Evolutionary conservation across 2,797 vertebrate genomes (phyloP), one percentile per base, ranked within the genome.

Genomic region (Lacerta viridis): DNA sequence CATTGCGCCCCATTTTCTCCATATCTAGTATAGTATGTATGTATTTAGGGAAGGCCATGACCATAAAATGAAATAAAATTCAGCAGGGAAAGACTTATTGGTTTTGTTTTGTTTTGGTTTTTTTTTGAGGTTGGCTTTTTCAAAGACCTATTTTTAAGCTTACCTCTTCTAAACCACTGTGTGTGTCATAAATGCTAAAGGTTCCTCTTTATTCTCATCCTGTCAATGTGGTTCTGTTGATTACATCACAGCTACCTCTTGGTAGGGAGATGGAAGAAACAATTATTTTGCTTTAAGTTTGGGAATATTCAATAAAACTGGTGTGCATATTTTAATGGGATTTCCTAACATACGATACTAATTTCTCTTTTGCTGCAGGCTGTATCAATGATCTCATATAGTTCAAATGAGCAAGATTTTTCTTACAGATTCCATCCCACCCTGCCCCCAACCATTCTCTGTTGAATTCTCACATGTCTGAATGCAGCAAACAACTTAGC

Each of bases 21-120:
- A 36, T 71, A 46, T 18, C 39, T 23, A 36, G 5, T 50, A 36
- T 66, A 74, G 68, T 74, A 39, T 72, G 55, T 27, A 27, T 82
- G 55, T 55, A 20, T 18, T 85, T 59, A 91, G 29, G 76, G 89
- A 91, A 81, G 27, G 59, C 36, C 82, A 61, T 85, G 64, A 68
- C 68, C 0, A 1, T 81, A 85, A 78, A 46, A 88, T 20, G 29
- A 81, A 87, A 83, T 66, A 79, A 77, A 93, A 87, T 27, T 10
- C 27, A 80, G 68, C 59, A 41, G 71, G 43, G 84, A 43, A 88
- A 87, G 50, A 86, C 15, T 74, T 33, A 33, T 33, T 33, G 33
- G 33, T 33, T 39, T 36, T 33, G 33, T 33, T 33, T 33, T 33
- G 33, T 33, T 33, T 90, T 84, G 6, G 41, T n/a, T 87, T 64